A percentile compares a stretch with the other conserved stretches of the same genome.
Evolutionary conservation across 2,113 vertebrate species (phyloP).

Genomic region (Gulo gulo): DNA sequence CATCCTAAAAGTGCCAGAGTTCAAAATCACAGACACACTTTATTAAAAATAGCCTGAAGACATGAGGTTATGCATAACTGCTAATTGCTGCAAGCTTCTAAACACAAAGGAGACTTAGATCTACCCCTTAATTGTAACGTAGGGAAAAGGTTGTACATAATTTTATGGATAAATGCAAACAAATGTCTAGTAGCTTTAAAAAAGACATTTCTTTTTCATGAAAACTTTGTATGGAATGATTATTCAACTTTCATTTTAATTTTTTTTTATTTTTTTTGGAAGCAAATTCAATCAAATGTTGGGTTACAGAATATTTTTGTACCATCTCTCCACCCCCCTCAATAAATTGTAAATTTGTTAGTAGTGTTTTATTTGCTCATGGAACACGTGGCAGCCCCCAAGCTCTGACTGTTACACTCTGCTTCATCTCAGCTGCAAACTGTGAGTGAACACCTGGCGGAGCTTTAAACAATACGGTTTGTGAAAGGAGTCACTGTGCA

Average conservation of each 20-base stretch:
- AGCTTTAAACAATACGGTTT: neutral
- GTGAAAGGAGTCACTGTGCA: neutral
- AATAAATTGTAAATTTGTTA: neutral
- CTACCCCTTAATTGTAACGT: neutral
- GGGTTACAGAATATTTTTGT: neutral
- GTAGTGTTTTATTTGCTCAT: neutral
- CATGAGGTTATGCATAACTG: neutral
- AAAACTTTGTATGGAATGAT: neutral
- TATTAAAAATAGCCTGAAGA: neutral
- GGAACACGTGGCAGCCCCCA: neutral
- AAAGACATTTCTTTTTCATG: neutral
- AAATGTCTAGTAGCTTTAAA: neutral
- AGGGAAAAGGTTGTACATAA: neutral
- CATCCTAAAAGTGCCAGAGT: neutral
- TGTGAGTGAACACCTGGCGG: accelerated
- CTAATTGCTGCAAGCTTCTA: neutral
- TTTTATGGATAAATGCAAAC: slow-evolving; percentile 40
- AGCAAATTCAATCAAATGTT: neutral
- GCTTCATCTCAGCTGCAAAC: neutral
- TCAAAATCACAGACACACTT: neutral
- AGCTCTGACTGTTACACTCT: neutral
- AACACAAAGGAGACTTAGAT: neutral
- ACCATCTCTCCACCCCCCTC: neutral
- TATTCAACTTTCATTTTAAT: neutral
- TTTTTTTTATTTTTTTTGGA: neutral